Conservation (phyloP, 1,140 invertebrate species). For the Drosophila erecta region DNA sequence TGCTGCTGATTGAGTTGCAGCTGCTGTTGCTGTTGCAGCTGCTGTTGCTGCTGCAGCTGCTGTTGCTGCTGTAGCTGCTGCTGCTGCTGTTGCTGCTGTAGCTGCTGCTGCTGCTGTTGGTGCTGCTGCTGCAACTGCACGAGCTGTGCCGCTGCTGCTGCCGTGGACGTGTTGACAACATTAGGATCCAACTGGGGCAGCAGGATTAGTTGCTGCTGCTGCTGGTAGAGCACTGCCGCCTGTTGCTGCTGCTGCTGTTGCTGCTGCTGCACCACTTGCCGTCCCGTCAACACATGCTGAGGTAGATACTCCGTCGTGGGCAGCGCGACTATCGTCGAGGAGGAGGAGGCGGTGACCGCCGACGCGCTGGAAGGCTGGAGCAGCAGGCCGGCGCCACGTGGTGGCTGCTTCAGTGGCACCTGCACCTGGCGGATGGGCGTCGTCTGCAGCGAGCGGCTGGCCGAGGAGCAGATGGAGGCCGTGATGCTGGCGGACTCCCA, state of each 20-base stretch:
- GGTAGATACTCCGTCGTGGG: slow-evolving; percentile 77
- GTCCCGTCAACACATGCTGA: slow-evolving; percentile 70
- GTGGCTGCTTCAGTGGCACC: slow-evolving; percentile 52
- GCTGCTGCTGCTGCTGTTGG: slow-evolving; percentile 67
- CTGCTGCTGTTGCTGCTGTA: slow-evolving; percentile 56
- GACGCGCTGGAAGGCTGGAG: slow-evolving; percentile 55
- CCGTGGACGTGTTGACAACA: slow-evolving; percentile 82
- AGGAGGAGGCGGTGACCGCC: slow-evolving; percentile 21
- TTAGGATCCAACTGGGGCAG: slow-evolving; percentile 74
- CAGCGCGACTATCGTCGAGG: slow-evolving; percentile 46
- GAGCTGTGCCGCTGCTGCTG: slow-evolving; percentile 73
- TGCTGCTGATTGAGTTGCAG: slow-evolving; percentile 47
- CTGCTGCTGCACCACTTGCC: slow-evolving; percentile 57
- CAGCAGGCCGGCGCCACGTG: slow-evolving; percentile 37
- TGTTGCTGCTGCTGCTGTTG: slow-evolving; percentile 71
- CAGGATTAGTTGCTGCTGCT: slow-evolving; percentile 59
- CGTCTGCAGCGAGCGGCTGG: slow-evolving; percentile 82
- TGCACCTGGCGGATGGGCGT: slow-evolving; percentile 80
- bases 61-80: slow-evolving; percentile 69
- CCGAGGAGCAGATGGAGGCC: slow-evolving; percentile 84
- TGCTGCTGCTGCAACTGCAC: slow-evolving; percentile 70
- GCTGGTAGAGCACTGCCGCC: slow-evolving; percentile 53
- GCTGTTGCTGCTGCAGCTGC: slow-evolving; percentile 52
- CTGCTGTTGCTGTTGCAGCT: slow-evolving; percentile 40
- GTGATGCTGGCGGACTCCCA: slow-evolving; percentile 88